Evolutionary conservation across 2,888 invertebrate species (phyloP).

Genomic region (Ormyrus rosae): DNA sequence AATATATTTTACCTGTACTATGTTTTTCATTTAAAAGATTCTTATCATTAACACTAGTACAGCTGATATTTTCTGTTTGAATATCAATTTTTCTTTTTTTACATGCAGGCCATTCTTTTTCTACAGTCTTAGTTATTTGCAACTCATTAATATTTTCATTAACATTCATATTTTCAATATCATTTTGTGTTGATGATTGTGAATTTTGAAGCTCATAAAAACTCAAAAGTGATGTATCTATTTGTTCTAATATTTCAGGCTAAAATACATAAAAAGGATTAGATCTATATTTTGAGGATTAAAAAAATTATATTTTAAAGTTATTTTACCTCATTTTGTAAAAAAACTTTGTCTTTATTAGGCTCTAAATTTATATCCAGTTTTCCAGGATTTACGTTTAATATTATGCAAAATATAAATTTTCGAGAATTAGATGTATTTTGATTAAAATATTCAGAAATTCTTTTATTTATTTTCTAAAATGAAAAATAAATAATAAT

Average conservation of each 20-base stretch:
- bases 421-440: slow-evolving; percentile 72
- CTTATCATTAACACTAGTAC: slow-evolving; percentile 1
- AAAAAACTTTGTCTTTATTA: slow-evolving; percentile 78
- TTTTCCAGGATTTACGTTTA: slow-evolving; percentile 74
- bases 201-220: slow-evolving; percentile 66
- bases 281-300: slow-evolving; percentile 17
- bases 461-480: slow-evolving; percentile 75
- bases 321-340: slow-evolving; percentile 76
- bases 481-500: slow-evolving; percentile 59
- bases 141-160: slow-evolving; percentile 45
- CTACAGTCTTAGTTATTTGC: slow-evolving; percentile 33
- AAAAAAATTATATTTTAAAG: slow-evolving; percentile 7
- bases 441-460: slow-evolving; percentile 71
- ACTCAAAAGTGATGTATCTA: slow-evolving; percentile 64
- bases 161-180: slow-evolving; percentile 49
- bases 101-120: slow-evolving; percentile 58
- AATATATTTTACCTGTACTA: slow-evolving; percentile 15
- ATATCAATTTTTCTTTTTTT: slow-evolving; percentile 63
- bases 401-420: slow-evolving; percentile 75
- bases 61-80: slow-evolving; percentile 18
- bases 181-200: slow-evolving; percentile 49
- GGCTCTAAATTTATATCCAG: slow-evolving; percentile 81
- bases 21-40: slow-evolving; percentile 2
- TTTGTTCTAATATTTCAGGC: slow-evolving; percentile 61
- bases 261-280: slow-evolving; percentile 54